Base-by-base conservation (phyloP, 2,113 vertebrate species). In the Onychorhynchus coronatus region DNA sequence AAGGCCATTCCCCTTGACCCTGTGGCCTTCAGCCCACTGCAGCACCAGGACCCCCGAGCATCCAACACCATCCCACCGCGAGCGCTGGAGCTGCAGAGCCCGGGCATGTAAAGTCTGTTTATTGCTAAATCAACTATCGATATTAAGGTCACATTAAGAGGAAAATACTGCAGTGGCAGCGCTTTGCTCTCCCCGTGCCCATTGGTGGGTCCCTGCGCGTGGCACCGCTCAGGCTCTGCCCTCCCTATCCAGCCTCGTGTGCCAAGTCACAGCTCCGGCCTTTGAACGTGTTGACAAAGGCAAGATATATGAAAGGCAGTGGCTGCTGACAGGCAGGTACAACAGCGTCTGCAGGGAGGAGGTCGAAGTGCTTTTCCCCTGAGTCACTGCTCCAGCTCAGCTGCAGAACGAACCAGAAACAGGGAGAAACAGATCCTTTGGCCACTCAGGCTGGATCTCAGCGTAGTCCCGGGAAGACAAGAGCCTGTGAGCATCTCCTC, bases 141-240 rank as follows among this genome's bases (percentile, higher is more conserved):
- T 16, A 28, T 7, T 27, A 21, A 62, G 83, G 85, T 61, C 56
- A 12, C 44, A 6, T 0, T 3, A 10, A 37, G 44, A 92, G 63
- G 49, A 37, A n/a, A 28, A 52, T 46, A 6, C 35, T 21, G 1
- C 8, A 23, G 7, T 9, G 53, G 58, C 59, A 27, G 6, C 6
- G 7, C 53, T 88, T 30, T 22, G 8, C 27, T 84, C 9, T 3
- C 37, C 75, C 87, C 0, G 11, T 6, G 50, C 73, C 66, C 27
- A 6, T 0, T 2, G 0, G 24, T 1, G 0, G 44, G 70, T 25
- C 78, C 37, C 81, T 9, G 33, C 0, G 1, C 3, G 19, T 4
- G 0, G 73, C 33, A 5, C 2, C 0, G 18, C 50, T 42, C 1
- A 0, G 31, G 82, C 75, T 49, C 65, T 73, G 67, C 46, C 42